phyloP scores from a whole-genome alignment of 2,113 vertebrate genomes.

The Camelus bactrianus region DNA sequence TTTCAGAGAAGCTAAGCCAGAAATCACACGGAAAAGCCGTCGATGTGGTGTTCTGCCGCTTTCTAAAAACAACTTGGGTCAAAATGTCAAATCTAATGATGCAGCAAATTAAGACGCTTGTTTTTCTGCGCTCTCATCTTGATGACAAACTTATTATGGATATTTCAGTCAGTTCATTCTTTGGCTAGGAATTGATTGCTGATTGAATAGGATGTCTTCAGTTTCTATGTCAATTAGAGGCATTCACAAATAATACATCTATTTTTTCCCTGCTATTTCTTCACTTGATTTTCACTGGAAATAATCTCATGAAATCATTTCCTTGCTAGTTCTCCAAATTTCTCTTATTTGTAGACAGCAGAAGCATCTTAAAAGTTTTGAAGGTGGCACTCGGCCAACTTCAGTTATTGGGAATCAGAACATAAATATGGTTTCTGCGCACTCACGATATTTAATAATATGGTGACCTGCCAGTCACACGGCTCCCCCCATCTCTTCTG shows the following conservation, averaged over 20 bases:
- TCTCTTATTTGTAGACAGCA: background rate
- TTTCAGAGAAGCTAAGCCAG: slow-evolving; percentile 37
- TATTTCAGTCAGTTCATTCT: background rate
- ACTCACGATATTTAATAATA: background rate
- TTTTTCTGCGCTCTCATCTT: background rate
- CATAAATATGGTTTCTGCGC: background rate
- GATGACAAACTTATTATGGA: background rate
- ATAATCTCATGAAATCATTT: background rate
- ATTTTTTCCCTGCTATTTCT: background rate
- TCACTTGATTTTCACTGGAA: background rate
- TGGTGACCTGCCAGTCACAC: background rate
- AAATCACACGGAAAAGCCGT: background rate
- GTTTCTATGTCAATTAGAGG: slow-evolving; percentile 1
- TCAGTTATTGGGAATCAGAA: slow-evolving; percentile 35
- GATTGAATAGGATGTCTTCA: background rate
- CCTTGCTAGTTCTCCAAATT: background rate
- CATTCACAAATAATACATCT: slow-evolving; percentile 12
- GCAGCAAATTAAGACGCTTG: slow-evolving; percentile 27
- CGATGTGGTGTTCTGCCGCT: background rate
- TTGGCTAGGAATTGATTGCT: background rate
- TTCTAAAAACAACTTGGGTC: background rate
- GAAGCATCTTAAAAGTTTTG: background rate
- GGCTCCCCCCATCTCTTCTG: slow-evolving; percentile 54
- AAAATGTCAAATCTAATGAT: slow-evolving; percentile 55
- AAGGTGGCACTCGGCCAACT: background rate